Base-by-base conservation (phyloP, 2,888 invertebrate genomes). In the Sarcophaga caerulescens region DNA sequence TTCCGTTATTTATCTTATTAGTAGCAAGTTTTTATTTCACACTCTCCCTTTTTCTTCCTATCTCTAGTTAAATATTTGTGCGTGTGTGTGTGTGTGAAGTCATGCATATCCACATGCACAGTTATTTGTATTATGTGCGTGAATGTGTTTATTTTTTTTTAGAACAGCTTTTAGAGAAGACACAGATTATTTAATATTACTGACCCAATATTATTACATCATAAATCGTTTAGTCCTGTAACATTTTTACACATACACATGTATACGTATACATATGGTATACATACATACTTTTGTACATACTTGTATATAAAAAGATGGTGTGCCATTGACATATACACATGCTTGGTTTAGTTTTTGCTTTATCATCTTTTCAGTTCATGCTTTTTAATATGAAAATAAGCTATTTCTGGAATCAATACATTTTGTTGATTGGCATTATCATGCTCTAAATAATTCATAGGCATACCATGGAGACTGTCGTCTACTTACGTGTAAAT, bases 201-300 rank as follows among this genome's bases (percentile, higher is more conserved):
- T 86, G 86, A 86, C 86, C 86, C 84, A 86, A 78, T 86, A 86
- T 81, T 86, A 70, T 81, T 70, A 86, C 81, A 86, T 78, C 86
- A 81, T 84, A 86, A 84, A 86, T 86, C 86, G 86, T 84, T 86
- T 86, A 86, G 78, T 75, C 65, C 52, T 78, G 23, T 71, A 45
- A 79, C 79, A 70, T 69, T 12, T 68, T 68, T 35, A 35, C 35
- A 35, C 35, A 35, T 25, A 25, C 0, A 25, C 68, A 52, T 47
- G 44, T 14, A 59, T 65, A 44, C 6, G 35, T 60, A 23, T 23
- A 25, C 25, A 25, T 23, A 11, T 23, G n/a, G n/a, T n/a, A n/a
- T n/a, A 6, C 4, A 19, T 19, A 47, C 4, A 25, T 70, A 25
- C 17, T 10, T 25, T 5, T 63, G 14, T 25, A 63, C 25, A 63